Conservation (phyloP, 2,797 vertebrate species). For the Diceros bicornis region DNA sequence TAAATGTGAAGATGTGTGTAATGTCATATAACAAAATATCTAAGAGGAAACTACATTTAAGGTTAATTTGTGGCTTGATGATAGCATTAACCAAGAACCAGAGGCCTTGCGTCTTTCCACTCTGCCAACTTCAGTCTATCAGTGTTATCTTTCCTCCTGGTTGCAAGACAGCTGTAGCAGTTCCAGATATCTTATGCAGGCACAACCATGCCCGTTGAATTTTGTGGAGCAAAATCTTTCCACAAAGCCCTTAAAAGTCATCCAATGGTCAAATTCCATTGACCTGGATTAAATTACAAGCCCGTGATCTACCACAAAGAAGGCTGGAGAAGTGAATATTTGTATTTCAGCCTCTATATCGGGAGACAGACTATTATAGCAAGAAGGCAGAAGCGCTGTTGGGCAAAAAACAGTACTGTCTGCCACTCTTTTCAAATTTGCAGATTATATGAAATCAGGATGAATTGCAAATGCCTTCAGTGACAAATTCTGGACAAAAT, state of each 20-base stretch:
- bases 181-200: neutral
- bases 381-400: neutral
- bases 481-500: conserved; percentile 16
- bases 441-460: neutral
- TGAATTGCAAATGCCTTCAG: neutral
- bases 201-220: neutral
- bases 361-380: neutral
- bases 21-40: neutral
- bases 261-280: neutral
- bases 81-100: neutral
- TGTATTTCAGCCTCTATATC: neutral
- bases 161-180: neutral
- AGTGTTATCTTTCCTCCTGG: neutral
- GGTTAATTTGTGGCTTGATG: neutral
- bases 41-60: neutral
- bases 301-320: neutral
- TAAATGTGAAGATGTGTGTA: neutral
- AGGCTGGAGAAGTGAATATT: neutral
- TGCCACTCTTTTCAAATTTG: neutral
- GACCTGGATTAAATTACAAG: neutral
- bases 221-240: neutral
- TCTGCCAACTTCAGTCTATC: neutral
- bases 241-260: neutral
- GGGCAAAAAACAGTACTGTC: neutral
- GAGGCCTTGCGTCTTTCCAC: neutral